phyloP scores from a whole-genome alignment of 2,113 vertebrate species.

The Chitala chitala region DNA sequence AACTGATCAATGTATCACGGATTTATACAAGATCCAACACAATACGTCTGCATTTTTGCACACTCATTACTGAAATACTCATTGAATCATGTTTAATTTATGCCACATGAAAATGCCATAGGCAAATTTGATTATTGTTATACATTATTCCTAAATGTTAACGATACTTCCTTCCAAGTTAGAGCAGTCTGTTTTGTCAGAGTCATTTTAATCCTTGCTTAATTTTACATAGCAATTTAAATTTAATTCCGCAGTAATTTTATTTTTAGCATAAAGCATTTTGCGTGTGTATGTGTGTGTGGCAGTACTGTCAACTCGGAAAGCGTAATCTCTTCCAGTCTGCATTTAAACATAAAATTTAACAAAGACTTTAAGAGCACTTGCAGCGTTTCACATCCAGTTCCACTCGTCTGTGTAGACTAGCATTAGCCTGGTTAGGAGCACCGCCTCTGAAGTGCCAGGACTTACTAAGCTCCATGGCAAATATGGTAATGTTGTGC shows the following conservation, averaged over 20 bases:
- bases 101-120: slow-evolving; percentile 6
- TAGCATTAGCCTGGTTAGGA: not conserved
- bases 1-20: too few relatives aligned
- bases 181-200: not conserved
- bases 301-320: not conserved
- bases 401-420: not conserved
- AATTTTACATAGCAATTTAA: too few relatives aligned
- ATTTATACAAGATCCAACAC: too few relatives aligned
- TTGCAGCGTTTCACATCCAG: not conserved
- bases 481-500: slow-evolving; percentile 92
- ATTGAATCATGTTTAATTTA: not conserved
- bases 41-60: too few relatives aligned
- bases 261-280: too few relatives aligned
- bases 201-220: not conserved
- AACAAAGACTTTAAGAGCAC: too few relatives aligned
- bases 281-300: not conserved
- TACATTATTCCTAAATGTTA: not conserved
- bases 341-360: not conserved
- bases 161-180: not conserved
- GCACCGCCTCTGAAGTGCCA: not conserved
- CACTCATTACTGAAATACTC: not conserved
- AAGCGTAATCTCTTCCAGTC: not conserved
- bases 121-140: not conserved
- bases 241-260: too few relatives aligned
- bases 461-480: slow-evolving; percentile 88